Conservation (phyloP, 1,140 invertebrate genomes). For the Drosophila athabasca region DNA sequence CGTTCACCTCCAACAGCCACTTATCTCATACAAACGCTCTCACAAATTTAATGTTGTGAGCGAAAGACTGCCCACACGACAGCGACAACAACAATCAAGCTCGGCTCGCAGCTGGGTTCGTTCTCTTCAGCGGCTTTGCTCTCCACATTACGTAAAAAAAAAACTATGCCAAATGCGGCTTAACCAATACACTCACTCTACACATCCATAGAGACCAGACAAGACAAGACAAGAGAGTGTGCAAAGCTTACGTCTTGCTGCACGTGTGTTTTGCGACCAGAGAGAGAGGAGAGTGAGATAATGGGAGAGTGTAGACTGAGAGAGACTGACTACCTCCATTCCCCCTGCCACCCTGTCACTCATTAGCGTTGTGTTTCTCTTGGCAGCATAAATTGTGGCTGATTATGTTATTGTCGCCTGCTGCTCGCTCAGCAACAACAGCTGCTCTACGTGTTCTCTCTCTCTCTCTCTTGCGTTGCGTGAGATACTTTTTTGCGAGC, state of each 20-base stretch:
- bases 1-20: not conserved
- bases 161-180: conserved; percentile 77
- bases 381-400: conserved; percentile 67
- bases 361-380: conserved; percentile 42
- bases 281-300: conserved; percentile 7
- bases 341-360: conserved; percentile 10
- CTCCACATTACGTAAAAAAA: conserved; percentile 65
- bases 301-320: not conserved
- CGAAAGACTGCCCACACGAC: conserved; percentile 10
- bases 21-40: conserved; percentile 12
- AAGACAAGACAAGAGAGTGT: conserved; percentile 54
- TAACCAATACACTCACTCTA: conserved; percentile 37
- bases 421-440: conserved; percentile 46
- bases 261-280: conserved; percentile 48
- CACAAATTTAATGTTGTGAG: conserved; percentile 1
- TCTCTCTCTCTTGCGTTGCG: conserved; percentile 11
- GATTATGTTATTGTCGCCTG: conserved; percentile 70
- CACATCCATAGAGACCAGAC: conserved; percentile 25
- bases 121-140: not conserved
- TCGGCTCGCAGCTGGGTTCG: conserved; percentile 30
- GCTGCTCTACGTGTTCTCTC: conserved; percentile 40
- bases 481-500: conserved; percentile 49
- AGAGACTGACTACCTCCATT: not conserved
- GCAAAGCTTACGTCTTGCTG: conserved; percentile 18
- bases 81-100: conserved; percentile 39